phyloP scores from a whole-genome alignment of 2,113 vertebrate genomes.

The Pelusios castaneus region DNA sequence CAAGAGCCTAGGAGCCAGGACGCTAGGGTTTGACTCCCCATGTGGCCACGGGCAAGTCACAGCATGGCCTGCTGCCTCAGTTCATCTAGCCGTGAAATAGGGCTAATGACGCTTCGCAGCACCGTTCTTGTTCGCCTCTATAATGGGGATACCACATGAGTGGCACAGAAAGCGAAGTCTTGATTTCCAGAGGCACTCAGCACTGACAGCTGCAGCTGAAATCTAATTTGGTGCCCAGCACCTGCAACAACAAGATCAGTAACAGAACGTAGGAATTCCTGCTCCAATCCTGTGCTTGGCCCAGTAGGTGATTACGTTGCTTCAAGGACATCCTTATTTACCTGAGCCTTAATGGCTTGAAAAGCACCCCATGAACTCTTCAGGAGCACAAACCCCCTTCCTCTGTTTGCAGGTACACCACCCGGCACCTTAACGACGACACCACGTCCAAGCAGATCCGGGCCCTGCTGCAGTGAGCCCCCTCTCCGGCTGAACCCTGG shows the following conservation, averaged over 20 bases:
- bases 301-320: neutral
- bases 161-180: neutral
- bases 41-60: neutral
- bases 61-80: too few species aligned
- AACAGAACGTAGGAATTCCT: neutral
- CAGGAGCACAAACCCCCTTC: neutral
- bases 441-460: constrained; percentile 96
- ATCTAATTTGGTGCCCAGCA: neutral
- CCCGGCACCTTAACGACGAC: constrained; percentile 92
- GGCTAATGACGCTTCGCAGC: too few species aligned
- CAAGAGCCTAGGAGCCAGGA: too few species aligned
- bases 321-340: neutral
- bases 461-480: constrained; percentile 88
- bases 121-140: neutral
- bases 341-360: neutral
- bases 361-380: neutral
- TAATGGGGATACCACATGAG: neutral
- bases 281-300: neutral
- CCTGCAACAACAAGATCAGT: neutral
- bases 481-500: constrained; percentile 30
- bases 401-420: constrained; percentile 84
- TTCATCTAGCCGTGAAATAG: neutral
- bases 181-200: neutral
- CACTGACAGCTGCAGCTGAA: neutral
- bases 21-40: too few species aligned